Percentiles rank a stretch among this genome's conserved stretches.
Evolutionary conservation across 2,797 vertebrate species (phyloP).

Genomic region (Okamejei kenojei): DNA sequence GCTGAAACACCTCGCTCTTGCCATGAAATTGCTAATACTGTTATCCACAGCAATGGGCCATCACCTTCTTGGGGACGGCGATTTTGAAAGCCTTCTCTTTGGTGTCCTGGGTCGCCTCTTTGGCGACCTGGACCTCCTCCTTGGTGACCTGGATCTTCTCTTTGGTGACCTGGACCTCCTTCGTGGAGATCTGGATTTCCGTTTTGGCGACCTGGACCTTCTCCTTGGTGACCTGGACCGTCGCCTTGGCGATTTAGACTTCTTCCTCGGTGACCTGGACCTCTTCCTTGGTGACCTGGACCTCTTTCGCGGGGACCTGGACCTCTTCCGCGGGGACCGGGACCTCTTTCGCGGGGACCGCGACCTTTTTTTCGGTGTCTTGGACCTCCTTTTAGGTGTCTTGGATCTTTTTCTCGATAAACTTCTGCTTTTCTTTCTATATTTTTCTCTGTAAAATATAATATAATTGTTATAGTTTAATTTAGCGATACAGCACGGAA

Average conservation of each 20-base stretch:
- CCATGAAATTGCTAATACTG: not conserved
- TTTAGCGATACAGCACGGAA: too few species aligned
- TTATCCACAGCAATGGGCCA: not conserved
- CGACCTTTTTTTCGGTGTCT: slow-evolving; percentile 71
- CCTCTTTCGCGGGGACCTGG: not conserved
- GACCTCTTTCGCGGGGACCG: not conserved
- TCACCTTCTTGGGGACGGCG: slow-evolving; percentile 26
- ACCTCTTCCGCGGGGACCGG: not conserved
- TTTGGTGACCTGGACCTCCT: not conserved
- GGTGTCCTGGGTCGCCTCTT: not conserved
- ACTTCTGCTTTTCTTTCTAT: slow-evolving; percentile 74
- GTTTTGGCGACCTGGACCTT: not conserved
- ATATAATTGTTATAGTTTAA: not conserved
- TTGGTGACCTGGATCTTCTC: not conserved
- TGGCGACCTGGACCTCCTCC: not conserved
- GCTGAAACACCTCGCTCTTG: not conserved
- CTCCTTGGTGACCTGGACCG: not conserved
- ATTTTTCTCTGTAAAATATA: slow-evolving; percentile 60
- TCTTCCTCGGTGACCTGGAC: not conserved
- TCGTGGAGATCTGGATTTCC: not conserved
- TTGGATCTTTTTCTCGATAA: slow-evolving; percentile 67
- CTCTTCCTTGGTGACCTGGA: not conserved
- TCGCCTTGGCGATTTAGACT: not conserved
- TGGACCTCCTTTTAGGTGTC: slow-evolving; percentile 69
- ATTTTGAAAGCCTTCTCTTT: slow-evolving; percentile 17